Evolutionary conservation across 2,113 vertebrate species (phyloP).

Genomic region (Paraplagusia blochii): DNA sequence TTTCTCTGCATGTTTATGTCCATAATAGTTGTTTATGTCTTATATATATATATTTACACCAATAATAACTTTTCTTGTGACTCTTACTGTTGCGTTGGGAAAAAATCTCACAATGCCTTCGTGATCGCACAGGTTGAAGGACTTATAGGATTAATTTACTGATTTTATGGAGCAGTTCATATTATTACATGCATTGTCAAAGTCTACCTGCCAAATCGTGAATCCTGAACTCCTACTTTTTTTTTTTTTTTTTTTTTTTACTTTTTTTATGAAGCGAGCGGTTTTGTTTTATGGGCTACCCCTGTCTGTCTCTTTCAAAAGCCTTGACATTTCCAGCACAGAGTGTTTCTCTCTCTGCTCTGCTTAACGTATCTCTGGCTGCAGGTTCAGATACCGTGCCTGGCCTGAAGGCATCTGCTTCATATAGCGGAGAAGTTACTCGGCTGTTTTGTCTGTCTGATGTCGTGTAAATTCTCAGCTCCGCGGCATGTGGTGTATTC

Average conservation of each 20-base stretch:
- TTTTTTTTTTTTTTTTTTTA: slow-evolving; percentile 4
- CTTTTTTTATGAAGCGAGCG: slow-evolving; percentile 31
- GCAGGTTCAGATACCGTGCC: slow-evolving; percentile 21
- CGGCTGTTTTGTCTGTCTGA: slow-evolving; percentile 52
- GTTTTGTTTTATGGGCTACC: slow-evolving; percentile 25
- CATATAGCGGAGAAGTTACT: slow-evolving; percentile 40
- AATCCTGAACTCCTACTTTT: neutral
- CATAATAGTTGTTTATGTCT: too few relatives aligned
- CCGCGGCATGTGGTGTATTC: slow-evolving; percentile 42
- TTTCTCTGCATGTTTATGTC: too few relatives aligned
- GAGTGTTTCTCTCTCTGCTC: slow-evolving; percentile 27
- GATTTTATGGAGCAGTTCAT: neutral
- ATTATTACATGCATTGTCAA: neutral
- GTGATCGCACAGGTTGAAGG: neutral
- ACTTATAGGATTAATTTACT: neutral
- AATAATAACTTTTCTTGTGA: too few relatives aligned
- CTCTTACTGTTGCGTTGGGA: neutral
- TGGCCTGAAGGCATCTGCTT: slow-evolving; percentile 58
- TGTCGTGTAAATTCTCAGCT: slow-evolving; percentile 47
- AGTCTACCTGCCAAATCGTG: slow-evolving; percentile 15
- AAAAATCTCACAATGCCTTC: neutral
- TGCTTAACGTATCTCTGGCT: slow-evolving; percentile 23
- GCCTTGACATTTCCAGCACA: slow-evolving; percentile 48
- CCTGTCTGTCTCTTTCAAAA: slow-evolving; percentile 35
- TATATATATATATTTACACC: too few relatives aligned